Conservation (phyloP, 2,113 vertebrate genomes). For the Sprattus sprattus region DNA sequence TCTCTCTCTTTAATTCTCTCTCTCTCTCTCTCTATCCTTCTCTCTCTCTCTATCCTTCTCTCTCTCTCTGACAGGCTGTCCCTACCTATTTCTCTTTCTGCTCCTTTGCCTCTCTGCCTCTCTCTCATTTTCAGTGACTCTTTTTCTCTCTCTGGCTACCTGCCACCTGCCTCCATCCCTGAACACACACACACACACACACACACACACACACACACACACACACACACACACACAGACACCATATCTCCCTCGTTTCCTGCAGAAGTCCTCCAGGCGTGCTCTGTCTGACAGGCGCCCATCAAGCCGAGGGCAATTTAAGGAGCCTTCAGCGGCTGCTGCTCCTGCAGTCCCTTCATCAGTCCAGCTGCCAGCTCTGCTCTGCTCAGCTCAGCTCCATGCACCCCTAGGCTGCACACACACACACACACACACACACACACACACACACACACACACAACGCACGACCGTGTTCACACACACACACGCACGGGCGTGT, state of each 20-base stretch:
- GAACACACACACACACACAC: not conserved
- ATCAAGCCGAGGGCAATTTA: conserved; percentile 69
- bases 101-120: not conserved
- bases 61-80: not conserved
- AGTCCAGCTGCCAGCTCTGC: conserved; percentile 66
- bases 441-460: too few species aligned
- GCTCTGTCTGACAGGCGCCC: conserved; percentile 66
- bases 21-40: not conserved
- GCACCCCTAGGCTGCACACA: not conserved
- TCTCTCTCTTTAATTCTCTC: not conserved
- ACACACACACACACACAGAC: not conserved
- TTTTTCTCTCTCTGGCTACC: not conserved
- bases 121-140: conserved; percentile 11
- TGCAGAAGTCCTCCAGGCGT: conserved; percentile 51
- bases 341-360: conserved; percentile 65
- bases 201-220: not conserved
- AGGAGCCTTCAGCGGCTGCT: conserved; percentile 69
- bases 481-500: not conserved
- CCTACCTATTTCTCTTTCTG: conserved; percentile 12
- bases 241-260: conserved; percentile 11
- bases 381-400: conserved; percentile 58
- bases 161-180: not conserved
- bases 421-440: conserved; percentile 21
- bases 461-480: too few species aligned
- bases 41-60: not conserved